Percentiles rank a stretch among this genome's conserved stretches.
phyloP scores from a whole-genome alignment of 2,113 vertebrate species.

The Tursiops truncatus region DNA sequence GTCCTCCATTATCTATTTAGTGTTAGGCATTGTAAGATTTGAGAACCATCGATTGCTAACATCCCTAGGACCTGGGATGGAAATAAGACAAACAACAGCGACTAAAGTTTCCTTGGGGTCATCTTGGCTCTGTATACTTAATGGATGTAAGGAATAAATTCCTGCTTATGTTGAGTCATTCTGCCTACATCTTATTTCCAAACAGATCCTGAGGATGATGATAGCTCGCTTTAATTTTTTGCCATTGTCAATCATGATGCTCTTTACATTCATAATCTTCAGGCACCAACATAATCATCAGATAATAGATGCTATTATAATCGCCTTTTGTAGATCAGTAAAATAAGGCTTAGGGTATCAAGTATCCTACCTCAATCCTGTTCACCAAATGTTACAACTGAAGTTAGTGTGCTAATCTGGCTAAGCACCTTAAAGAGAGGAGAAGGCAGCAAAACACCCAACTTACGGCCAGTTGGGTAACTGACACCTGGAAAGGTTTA shows the following conservation, averaged over 20 bases:
- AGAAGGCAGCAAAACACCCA: background rate
- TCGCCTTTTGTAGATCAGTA: background rate
- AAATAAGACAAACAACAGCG: background rate
- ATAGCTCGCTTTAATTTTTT: background rate
- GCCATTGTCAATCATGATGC: background rate
- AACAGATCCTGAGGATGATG: background rate
- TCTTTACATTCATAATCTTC: background rate
- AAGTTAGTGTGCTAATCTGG: background rate
- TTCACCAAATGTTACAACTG: background rate
- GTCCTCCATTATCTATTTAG: background rate
- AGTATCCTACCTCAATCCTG: background rate
- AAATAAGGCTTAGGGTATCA: background rate
- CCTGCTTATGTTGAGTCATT: background rate
- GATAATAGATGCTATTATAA: too few species aligned
- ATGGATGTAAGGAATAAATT: background rate
- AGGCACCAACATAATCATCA: background rate
- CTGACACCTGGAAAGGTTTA: background rate
- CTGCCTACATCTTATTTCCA: slow-evolving; percentile 19
- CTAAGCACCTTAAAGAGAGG: background rate
- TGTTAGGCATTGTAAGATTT: background rate
- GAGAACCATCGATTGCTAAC: background rate
- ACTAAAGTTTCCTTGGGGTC: background rate
- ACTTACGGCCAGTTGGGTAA: background rate
- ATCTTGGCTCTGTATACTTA: background rate
- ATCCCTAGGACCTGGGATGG: background rate